Evolutionary conservation across 2,797 vertebrate species (phyloP).

Genomic region (Pangasius larnaudii): DNA sequence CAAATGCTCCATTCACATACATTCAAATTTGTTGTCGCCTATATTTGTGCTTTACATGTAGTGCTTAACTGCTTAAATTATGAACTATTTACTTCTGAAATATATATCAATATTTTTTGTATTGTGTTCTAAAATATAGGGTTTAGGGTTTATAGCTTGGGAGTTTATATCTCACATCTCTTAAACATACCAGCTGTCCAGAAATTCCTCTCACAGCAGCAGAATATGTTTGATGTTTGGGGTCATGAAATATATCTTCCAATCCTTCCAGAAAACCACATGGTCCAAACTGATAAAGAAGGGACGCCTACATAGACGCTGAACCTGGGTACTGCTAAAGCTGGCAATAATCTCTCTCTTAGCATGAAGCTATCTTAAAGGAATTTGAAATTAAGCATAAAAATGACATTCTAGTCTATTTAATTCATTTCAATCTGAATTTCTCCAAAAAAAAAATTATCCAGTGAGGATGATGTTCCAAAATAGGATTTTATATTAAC

Average conservation of each 20-base stretch:
- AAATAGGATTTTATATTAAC: not conserved
- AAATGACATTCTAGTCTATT: not conserved
- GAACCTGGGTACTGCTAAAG: not conserved
- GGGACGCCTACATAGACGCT: not conserved
- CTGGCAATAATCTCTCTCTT: not conserved
- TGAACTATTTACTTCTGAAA: not conserved
- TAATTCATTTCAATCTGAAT: not conserved
- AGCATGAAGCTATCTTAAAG: not conserved
- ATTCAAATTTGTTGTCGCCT: slow-evolving; percentile 61
- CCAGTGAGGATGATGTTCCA: too few relatives aligned
- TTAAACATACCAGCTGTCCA: slow-evolving; percentile 23
- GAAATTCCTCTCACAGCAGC: slow-evolving; percentile 16
- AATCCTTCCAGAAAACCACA: not conserved
- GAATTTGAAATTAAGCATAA: not conserved
- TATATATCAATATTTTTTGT: slow-evolving; percentile 52
- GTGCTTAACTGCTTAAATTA: not conserved
- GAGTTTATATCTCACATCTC: not conserved
- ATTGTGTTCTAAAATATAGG: slow-evolving; percentile 62
- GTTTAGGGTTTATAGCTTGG: not conserved
- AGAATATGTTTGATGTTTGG: slow-evolving; percentile 39
- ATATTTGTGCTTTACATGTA: slow-evolving; percentile 52
- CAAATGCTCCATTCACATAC: slow-evolving; percentile 31
- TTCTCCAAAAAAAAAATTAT: not conserved
- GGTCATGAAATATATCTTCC: slow-evolving; percentile 7
- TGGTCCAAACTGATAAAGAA: not conserved